Evolutionary conservation across 1,140 invertebrate genomes (phyloP).

Genomic region (Lepidurus packardi): DNA sequence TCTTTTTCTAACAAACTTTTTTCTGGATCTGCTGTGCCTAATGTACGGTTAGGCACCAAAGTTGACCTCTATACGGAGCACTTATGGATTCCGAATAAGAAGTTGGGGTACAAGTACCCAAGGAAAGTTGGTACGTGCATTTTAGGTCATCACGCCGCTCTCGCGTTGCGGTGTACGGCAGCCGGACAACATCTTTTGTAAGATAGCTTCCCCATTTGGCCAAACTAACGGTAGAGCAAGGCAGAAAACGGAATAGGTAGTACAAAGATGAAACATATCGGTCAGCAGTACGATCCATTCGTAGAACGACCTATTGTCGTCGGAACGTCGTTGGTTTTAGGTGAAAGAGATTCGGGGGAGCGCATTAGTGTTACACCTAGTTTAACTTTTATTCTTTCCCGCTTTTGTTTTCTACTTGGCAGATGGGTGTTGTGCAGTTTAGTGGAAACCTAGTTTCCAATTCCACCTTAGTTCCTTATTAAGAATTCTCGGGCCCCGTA

Average conservation of each 20-base stretch:
- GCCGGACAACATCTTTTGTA: too few species aligned
- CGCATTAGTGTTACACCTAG: not conserved
- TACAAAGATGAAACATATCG: not conserved
- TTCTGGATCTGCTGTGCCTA: too few species aligned
- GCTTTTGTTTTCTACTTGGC: not conserved
- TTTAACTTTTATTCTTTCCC: not conserved
- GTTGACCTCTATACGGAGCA: too few species aligned
- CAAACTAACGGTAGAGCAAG: not conserved
- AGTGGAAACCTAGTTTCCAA: not conserved
- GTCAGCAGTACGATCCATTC: not conserved
- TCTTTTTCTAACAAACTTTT: too few species aligned
- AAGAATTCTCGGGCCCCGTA: slow-evolving; percentile 8
- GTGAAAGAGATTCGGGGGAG: not conserved
- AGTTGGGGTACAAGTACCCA: too few species aligned
- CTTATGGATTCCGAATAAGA: too few species aligned
- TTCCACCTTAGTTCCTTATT: not conserved
- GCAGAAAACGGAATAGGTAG: not conserved
- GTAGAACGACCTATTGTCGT: not conserved
- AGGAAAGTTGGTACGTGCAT: too few species aligned
- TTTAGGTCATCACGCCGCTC: too few species aligned
- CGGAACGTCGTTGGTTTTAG: not conserved
- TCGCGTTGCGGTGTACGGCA: too few species aligned
- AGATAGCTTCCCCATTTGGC: too few species aligned
- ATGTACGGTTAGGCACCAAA: too few species aligned
- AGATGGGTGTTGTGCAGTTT: not conserved